phyloP scores from a whole-genome alignment of 1,140 invertebrate species.

The Maniola jurtina region DNA sequence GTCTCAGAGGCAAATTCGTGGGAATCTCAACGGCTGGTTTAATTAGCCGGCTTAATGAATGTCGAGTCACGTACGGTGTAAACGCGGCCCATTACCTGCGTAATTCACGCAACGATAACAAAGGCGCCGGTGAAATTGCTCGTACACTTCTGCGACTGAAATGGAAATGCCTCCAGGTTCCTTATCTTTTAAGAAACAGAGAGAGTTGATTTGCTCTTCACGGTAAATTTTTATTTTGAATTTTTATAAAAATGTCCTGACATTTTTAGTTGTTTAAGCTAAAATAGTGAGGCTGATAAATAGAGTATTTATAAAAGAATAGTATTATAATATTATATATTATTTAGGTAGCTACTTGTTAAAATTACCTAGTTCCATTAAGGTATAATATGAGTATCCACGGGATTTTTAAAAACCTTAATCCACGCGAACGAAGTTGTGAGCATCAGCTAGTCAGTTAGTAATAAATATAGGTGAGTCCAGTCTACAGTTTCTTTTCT shows the following conservation, averaged over 20 bases:
- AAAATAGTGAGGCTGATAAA: too few species aligned
- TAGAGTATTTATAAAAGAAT: too few species aligned
- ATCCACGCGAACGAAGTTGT: too few species aligned
- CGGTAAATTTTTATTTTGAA: neutral
- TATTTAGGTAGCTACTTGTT: too few species aligned
- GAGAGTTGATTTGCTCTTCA: neutral
- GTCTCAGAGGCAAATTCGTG: conserved; percentile 51
- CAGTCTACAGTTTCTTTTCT: too few species aligned
- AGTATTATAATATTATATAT: too few species aligned
- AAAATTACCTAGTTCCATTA: too few species aligned
- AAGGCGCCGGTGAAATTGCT: conserved; percentile 33
- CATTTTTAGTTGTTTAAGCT: too few species aligned
- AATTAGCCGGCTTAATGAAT: conserved; percentile 72
- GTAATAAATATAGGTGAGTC: too few species aligned
- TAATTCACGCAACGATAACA: conserved; percentile 68
- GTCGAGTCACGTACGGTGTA: conserved; percentile 68
- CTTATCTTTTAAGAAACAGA: conserved; percentile 11
- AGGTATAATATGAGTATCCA: too few species aligned
- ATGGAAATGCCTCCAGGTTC: conserved; percentile 18
- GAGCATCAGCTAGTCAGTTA: too few species aligned
- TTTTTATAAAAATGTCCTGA: neutral
- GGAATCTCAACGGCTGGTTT: conserved; percentile 65
- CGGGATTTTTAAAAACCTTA: too few species aligned
- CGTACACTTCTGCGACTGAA: conserved; percentile 22
- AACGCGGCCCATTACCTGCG: conserved; percentile 68